A percentile compares a stretch with the other conserved stretches of the same genome.
Conservation (phyloP, 2,888 invertebrate genomes). For the Acanthococcus lagerstroemiae region DNA sequence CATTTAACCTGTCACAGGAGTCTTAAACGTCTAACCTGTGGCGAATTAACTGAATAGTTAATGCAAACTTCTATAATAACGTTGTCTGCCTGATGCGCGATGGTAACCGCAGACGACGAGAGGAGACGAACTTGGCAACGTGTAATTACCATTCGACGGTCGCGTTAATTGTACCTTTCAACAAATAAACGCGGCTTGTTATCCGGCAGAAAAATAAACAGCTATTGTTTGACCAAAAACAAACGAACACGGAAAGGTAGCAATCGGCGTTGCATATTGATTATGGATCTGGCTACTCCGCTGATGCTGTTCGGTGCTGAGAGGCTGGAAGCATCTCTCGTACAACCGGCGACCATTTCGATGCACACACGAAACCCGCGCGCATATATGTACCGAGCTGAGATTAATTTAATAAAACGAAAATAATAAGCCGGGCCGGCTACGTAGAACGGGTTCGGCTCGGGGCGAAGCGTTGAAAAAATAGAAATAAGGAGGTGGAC, state of each 20-base stretch:
- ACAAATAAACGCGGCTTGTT: constrained; percentile 27
- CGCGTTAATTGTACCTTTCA: constrained; percentile 27
- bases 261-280: too few relatives aligned
- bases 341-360: too few relatives aligned
- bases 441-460: too few relatives aligned
- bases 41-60: too few relatives aligned
- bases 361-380: neutral
- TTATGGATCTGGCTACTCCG: too few relatives aligned
- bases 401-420: constrained; percentile 27
- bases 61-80: constrained; percentile 25
- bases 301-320: too few relatives aligned
- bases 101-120: too few relatives aligned
- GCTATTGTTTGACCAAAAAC: constrained; percentile 24
- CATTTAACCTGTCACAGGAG: too few relatives aligned
- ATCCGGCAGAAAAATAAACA: constrained; percentile 22
- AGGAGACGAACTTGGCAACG: constrained; percentile 24
- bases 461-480: too few relatives aligned
- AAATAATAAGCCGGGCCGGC: constrained; percentile 5
- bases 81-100: constrained; percentile 16
- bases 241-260: too few relatives aligned
- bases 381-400: neutral
- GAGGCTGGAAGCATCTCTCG: too few relatives aligned
- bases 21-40: too few relatives aligned
- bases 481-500: constrained; percentile 6
- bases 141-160: constrained; percentile 24